Evolutionary conservation across 1,140 invertebrate species (phyloP).

Genomic region (Drosophila ohnishii): DNA sequence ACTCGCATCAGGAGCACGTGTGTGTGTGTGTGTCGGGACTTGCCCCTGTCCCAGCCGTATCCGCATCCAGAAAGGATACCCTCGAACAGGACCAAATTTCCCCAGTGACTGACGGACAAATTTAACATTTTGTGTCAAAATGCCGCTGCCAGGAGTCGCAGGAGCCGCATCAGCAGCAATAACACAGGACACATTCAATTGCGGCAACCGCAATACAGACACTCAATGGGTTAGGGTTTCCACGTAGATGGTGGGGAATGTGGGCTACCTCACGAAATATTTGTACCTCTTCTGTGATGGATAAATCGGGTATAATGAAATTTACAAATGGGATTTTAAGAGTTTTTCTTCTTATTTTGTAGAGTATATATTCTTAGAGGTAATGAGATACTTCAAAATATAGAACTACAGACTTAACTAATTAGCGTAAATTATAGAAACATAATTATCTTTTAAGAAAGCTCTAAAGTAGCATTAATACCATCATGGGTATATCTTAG

Average conservation of each 20-base stretch:
- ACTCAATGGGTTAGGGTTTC: constrained; percentile 21
- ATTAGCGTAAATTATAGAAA: no score
- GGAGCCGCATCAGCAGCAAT: constrained; percentile 55
- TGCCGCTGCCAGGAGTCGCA: constrained; percentile 38
- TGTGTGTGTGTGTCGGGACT: constrained; percentile 26
- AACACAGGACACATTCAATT: constrained; percentile 68
- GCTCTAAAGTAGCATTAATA: background rate
- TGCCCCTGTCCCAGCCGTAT: background rate
- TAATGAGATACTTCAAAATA: no score
- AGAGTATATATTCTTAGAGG: no score
- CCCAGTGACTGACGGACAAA: constrained; percentile 75
- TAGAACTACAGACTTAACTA: no score
- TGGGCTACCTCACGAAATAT: constrained; percentile 36
- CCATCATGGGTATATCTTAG: background rate
- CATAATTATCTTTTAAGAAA: no score
- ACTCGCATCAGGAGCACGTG: constrained; percentile 55
- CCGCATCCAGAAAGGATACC: constrained; percentile 15
- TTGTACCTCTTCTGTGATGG: background rate
- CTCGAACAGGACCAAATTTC: constrained; percentile 59
- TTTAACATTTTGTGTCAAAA: constrained; percentile 65
- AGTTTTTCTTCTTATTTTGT: no score
- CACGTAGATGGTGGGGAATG: constrained; percentile 22
- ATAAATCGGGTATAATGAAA: background rate
- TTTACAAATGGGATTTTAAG: background rate
- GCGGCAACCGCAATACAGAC: constrained; percentile 72